Base-by-base conservation (phyloP, 2,888 invertebrate genomes). In the Macrophya alboannulata region DNA sequence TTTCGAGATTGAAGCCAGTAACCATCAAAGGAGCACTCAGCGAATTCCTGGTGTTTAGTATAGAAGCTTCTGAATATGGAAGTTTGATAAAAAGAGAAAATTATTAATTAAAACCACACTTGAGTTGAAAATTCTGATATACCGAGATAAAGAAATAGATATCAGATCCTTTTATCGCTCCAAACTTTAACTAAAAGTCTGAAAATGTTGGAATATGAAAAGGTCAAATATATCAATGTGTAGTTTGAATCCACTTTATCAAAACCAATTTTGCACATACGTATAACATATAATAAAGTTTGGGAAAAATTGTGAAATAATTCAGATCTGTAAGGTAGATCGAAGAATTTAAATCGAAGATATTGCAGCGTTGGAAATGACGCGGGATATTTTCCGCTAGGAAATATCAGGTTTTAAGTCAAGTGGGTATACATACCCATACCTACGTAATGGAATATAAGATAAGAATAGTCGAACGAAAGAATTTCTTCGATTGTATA, bases 391-490 rank as follows among this genome's bases (percentile, higher is more conserved):
- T 79, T 79, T 25, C 40, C 40, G n/a, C 59, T 37, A 79, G 79
- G 48, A 79, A 79, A 79, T 79, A 79, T 55, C 21, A 79, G 59
- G 55, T 79, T 79, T 79, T 79, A 62, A 79, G 79, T 79, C 79
- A 62, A 79, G 25, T 31, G 51, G 25, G 48, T 51, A 25, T 17
- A n/a, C 51, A 31, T 31, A 31, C 31, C 31, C 3, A 31, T 31
- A 31, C 31, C 31, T 31, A 51, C n/a, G n/a, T 74, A 77, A 77
- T 77, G 51, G 76, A 31, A 77, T 51, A 51, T 77, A 45, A 48
- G 76, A 51, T 77, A 51, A 77, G 76, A 77, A 77, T 17, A 77
- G 37, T 55, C 31, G 77, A 77, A 37, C 51, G 51, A 77, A 55
- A 48, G 37, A 77, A 74, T 74, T 74, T 74, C 72, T 45, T 45